Conservation (phyloP, 2,888 invertebrate species). For the Drosophila demipolita region DNA sequence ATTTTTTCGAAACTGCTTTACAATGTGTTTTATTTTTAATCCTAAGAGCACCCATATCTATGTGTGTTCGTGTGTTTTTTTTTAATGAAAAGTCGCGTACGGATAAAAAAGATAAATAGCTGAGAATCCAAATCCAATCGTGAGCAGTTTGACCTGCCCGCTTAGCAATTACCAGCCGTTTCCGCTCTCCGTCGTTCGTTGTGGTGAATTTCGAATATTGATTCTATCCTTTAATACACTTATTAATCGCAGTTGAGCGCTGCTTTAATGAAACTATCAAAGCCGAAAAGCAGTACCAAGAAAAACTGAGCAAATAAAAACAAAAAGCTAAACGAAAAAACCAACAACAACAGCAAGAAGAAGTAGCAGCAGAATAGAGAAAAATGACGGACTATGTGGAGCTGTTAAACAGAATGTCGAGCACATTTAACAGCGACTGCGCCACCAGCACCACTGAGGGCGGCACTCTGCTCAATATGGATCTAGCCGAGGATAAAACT, state of each 20-base stretch:
- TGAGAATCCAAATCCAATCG: slow-evolving; percentile 46
- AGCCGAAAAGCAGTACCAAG: slow-evolving; percentile 4
- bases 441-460: slow-evolving; percentile 79
- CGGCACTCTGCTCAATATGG: slow-evolving; percentile 75
- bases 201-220: slow-evolving; percentile 51
- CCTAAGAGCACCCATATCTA: neutral
- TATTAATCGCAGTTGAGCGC: slow-evolving; percentile 37
- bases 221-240: slow-evolving; percentile 37
- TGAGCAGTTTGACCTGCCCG: slow-evolving; percentile 17
- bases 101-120: slow-evolving; percentile 33
- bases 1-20: too few relatives aligned
- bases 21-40: neutral
- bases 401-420: slow-evolving; percentile 83
- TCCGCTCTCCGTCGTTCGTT: slow-evolving; percentile 18
- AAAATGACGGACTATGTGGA: slow-evolving; percentile 83
- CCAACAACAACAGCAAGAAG: slow-evolving; percentile 2
- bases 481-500: slow-evolving; percentile 84
- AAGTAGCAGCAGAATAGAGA: neutral
- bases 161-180: neutral
- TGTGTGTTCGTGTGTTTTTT: neutral
- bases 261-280: slow-evolving; percentile 41
- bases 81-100: slow-evolving; percentile 12
- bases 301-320: slow-evolving; percentile 14
- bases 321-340: slow-evolving; percentile 2
- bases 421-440: slow-evolving; percentile 83